Evolutionary conservation across 2,888 invertebrate species (phyloP), one percentile per base, ranked within the genome.

Genomic region (Bugulina stolonifera): DNA sequence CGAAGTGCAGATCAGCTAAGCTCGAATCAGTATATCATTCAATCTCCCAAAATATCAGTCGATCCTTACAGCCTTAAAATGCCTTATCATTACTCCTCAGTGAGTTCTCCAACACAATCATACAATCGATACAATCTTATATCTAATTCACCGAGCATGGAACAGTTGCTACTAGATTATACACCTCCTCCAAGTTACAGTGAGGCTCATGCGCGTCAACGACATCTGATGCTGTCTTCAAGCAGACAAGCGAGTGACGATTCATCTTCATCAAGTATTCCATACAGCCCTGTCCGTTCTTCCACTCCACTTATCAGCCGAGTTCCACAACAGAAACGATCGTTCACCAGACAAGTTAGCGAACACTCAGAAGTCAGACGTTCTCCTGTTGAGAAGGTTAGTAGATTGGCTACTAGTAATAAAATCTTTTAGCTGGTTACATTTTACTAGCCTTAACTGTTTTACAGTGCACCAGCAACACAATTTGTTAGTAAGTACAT

Each of bases 61-160:
- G 27, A 18, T 43, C 18, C 43, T 43, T 43, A 43, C 18, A 18
- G 43, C 5, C 5, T 43, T 18, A 43, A 43, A 43, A 64, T 64
- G 18, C 10, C 64, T 27, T 27, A 64, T 27, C 64, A 64, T 27
- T 27, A 3, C 34, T 32, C 64, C 32, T 64, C 64, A 10, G n/a
- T 32, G 3, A 64, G 64, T 64, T 22, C 64, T 14, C 64, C 64
- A 14, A 22, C 27, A 32, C 64, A 22, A 14, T 32, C 32, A 25
- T 32, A 64, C 32, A 27, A 64, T 34, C 27, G 32, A 64, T 64
- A 64, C 34, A 64, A 27, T 27, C 64, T 64, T 3, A 64, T 64
- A 32, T 64, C 64, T 5, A 64, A 34, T n/a, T 64, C 64, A 14
- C 64, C 64, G 2, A 64, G 64, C 27, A 64, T 64, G 64, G 64